phyloP scores from a whole-genome alignment of 2,888 invertebrate species.

The Scaptomyza caliginosa region DNA sequence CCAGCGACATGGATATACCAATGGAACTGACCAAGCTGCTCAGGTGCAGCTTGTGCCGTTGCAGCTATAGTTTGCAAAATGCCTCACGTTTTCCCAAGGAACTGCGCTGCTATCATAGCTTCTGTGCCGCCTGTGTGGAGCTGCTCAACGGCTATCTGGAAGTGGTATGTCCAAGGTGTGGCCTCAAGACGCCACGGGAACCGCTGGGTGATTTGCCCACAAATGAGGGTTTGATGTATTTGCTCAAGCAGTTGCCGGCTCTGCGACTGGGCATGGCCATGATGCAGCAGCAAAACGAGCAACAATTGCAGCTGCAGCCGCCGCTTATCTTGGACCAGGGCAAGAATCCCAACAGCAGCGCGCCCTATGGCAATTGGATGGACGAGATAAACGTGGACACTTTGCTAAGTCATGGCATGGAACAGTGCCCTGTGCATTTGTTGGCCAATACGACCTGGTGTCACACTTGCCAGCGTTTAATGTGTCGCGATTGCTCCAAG shows the following conservation, averaged over 20 bases:
- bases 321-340: not conserved
- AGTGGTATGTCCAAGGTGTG: not conserved
- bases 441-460: constrained; percentile 89
- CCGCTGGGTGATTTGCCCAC: not conserved
- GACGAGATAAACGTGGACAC: not conserved
- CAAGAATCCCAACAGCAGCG: not conserved
- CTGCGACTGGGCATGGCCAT: not conserved
- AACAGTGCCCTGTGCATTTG: constrained; percentile 88
- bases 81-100: not conserved
- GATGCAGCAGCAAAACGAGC: not conserved
- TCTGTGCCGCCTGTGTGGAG: not conserved
- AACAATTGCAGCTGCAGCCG: not conserved
- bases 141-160: not conserved
- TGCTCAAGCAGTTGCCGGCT: constrained; percentile 5
- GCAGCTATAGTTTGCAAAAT: not conserved
- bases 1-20: not conserved
- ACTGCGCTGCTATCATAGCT: constrained; percentile 1
- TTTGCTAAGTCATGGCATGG: constrained; percentile 25
- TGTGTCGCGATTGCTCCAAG: not conserved
- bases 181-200: not conserved
- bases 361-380: constrained; percentile 9
- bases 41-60: not conserved
- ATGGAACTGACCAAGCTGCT: not conserved
- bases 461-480: constrained; percentile 86
- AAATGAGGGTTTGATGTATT: not conserved